Conservation (phyloP, 2,113 vertebrate genomes). For the Dromaius novaehollandiae region DNA sequence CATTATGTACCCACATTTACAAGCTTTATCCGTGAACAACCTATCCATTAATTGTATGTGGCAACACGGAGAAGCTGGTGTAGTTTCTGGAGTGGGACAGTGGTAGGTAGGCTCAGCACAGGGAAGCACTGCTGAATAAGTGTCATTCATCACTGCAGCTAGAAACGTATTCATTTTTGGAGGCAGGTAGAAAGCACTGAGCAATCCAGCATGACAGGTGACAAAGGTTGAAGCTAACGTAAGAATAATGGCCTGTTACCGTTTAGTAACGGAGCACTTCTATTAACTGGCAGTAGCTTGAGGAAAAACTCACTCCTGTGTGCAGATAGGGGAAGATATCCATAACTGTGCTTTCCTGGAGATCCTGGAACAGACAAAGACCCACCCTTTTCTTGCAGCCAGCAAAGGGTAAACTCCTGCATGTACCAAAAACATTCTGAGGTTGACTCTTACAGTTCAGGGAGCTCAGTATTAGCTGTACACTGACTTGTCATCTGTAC, state of each 20-base stretch:
- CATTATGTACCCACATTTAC: not conserved
- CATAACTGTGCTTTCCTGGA: not conserved
- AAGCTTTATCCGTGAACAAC: not conserved
- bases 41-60: not conserved
- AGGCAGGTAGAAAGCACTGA: not conserved
- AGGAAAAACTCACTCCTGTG: not conserved
- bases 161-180: not conserved
- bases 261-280: not conserved
- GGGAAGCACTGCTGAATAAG: not conserved
- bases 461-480: not conserved
- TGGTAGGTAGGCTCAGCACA: not conserved
- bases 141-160: not conserved
- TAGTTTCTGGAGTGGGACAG: not conserved
- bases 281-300: not conserved
- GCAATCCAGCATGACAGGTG: not conserved
- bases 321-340: not conserved
- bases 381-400: not conserved
- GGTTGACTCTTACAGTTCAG: not conserved
- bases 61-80: not conserved
- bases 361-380: not conserved
- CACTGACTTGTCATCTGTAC: not conserved
- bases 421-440: not conserved
- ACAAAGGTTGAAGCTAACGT: not conserved
- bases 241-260: not conserved
- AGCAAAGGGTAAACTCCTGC: not conserved